A percentile compares a stretch with the other conserved stretches of the same genome.
Conservation (phyloP, 2,888 invertebrate species). For the Lamellibrachia columna region DNA sequence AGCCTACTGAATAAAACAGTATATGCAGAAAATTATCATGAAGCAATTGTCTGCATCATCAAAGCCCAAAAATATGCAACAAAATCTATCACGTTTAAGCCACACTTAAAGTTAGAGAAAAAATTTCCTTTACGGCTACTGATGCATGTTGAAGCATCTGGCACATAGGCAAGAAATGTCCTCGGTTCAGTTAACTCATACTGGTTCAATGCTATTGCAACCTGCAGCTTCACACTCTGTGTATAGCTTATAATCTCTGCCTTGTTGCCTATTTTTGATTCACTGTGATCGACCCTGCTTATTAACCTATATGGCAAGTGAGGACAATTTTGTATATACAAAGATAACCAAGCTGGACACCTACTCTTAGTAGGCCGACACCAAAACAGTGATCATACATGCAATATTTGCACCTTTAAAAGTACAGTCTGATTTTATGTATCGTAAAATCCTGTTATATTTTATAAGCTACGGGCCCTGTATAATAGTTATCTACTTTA, state of each 20-base stretch:
- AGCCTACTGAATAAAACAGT: background rate
- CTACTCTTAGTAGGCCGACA: background rate
- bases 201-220: background rate
- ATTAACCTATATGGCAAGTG: background rate
- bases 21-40: background rate
- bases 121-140: background rate
- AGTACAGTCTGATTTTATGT: too few species aligned
- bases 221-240: background rate
- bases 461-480: too few species aligned
- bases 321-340: background rate
- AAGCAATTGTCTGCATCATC: conserved; percentile 9
- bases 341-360: background rate
- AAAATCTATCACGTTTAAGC: background rate
- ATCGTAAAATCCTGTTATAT: too few species aligned
- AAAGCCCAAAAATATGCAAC: background rate
- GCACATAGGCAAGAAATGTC: conserved; percentile 2
- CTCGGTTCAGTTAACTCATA: background rate
- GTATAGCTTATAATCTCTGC: background rate
- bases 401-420: background rate
- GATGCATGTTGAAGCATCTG: background rate
- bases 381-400: background rate
- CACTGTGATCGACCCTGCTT: background rate
- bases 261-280: background rate
- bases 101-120: background rate
- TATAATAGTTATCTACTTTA: too few species aligned